Conservation (phyloP, 2,888 invertebrate genomes). For the Callimorpha dominula region DNA sequence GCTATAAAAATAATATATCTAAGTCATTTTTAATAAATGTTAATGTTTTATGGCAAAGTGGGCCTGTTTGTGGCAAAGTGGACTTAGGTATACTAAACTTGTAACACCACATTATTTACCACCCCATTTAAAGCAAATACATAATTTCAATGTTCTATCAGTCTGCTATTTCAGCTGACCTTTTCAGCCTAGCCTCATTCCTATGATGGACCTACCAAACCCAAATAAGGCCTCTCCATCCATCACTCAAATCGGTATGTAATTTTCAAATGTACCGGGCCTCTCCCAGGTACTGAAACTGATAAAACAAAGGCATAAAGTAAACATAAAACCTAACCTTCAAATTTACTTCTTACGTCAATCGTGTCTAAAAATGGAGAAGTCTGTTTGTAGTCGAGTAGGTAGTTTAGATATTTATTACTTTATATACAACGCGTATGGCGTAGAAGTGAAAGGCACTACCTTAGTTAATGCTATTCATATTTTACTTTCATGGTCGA, state of each 20-base stretch:
- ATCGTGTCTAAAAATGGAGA: constrained; percentile 13
- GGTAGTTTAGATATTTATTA: background rate
- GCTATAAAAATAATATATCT: no score
- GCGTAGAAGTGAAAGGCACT: background rate
- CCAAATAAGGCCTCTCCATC: background rate
- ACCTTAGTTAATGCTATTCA: background rate
- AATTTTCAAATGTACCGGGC: background rate
- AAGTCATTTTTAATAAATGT: no score
- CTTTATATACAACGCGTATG: background rate
- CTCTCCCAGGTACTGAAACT: background rate
- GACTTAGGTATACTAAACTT: no score
- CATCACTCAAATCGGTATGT: background rate
- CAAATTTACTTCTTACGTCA: constrained; percentile 15
- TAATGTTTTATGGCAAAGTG: no score
- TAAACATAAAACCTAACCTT: constrained; percentile 10
- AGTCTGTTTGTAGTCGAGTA: constrained; percentile 1
- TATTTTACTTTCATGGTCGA: background rate
- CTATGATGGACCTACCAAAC: no score
- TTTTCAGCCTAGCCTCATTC: background rate
- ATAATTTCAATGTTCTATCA: background rate
- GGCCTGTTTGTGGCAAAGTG: no score
- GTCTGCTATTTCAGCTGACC: background rate
- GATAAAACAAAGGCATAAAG: constrained; percentile 9
- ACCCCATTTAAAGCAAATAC: no score
- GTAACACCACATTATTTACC: no score